A percentile compares a stretch with the other conserved stretches of the same genome.
Conservation (phyloP, 2,797 vertebrate genomes). For the Platalea minor region DNA sequence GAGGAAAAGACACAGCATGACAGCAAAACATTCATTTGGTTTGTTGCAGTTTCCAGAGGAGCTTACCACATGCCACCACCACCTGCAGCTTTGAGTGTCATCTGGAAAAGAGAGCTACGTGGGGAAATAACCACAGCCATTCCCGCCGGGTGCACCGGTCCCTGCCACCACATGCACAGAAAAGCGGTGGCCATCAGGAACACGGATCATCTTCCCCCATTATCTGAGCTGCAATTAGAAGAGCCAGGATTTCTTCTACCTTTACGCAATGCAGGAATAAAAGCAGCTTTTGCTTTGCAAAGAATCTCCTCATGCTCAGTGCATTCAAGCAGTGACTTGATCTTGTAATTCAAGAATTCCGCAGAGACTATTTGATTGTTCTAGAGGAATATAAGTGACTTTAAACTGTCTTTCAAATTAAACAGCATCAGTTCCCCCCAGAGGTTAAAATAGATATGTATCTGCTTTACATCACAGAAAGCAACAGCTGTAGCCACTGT, state of each 20-base stretch:
- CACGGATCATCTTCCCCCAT: accelerated
- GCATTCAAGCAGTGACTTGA: neutral
- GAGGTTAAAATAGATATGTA: neutral
- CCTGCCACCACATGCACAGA: no score
- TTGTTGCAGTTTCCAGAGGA: slow-evolving; percentile 29
- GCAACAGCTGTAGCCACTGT: neutral
- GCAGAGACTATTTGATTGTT: neutral
- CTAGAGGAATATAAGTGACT: neutral
- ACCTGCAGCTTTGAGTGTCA: slow-evolving; percentile 33
- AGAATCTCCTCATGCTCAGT: neutral
- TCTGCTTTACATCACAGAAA: neutral
- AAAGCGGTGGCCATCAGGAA: neutral
- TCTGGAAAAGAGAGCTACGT: neutral
- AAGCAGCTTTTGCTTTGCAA: neutral
- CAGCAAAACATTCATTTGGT: neutral
- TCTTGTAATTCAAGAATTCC: neutral
- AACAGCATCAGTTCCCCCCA: neutral
- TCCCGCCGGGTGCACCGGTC: neutral
- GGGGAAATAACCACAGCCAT: neutral
- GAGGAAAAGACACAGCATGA: slow-evolving; percentile 9
- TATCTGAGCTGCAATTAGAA: neutral
- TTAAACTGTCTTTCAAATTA: neutral
- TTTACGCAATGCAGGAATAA: accelerated
- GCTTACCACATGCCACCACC: neutral
- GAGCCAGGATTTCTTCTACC: neutral